Conservation (phyloP, 2,113 vertebrate species). For the Oostethus manadensis region DNA sequence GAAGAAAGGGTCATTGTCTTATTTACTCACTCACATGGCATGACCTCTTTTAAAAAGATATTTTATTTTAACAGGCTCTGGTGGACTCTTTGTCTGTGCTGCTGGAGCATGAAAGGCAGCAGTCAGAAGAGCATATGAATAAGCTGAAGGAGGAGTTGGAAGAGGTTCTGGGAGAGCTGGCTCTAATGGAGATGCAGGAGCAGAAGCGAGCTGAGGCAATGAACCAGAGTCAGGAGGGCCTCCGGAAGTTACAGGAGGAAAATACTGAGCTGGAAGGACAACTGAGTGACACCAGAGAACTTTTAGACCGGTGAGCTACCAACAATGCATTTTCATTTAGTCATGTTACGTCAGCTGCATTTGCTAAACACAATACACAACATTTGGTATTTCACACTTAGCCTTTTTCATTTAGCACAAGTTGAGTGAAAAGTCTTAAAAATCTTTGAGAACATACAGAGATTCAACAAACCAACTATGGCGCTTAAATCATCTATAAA, state of each 20-base stretch:
- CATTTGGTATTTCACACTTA: background rate
- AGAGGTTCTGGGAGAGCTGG: constrained; percentile 79
- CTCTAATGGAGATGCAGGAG: constrained; percentile 77
- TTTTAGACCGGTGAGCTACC: constrained; percentile 74
- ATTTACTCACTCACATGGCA: background rate
- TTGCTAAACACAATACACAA: background rate
- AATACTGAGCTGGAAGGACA: constrained; percentile 65
- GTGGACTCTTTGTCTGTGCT: constrained; percentile 69
- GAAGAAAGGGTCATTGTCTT: constrained; percentile 76
- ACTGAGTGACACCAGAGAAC: constrained; percentile 61
- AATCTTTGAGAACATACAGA: too few relatives aligned
- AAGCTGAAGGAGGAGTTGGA: constrained; percentile 80
- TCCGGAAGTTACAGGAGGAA: constrained; percentile 69
- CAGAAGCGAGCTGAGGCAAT: constrained; percentile 63
- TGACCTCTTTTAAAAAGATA: too few relatives aligned
- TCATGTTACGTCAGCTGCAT: background rate
- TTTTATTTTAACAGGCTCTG: constrained; percentile 63
- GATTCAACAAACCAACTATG: too few relatives aligned
- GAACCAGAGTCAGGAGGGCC: constrained; percentile 57
- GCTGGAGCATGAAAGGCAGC: constrained; percentile 71
- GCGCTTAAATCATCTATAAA: too few relatives aligned
- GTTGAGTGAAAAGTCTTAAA: too few relatives aligned
- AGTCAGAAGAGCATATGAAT: constrained; percentile 63
- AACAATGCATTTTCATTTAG: background rate
- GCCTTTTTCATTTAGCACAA: too few relatives aligned